Percentiles rank a stretch among this genome's conserved stretches.
These are phyloP conservation scores for Xiphorhynchus erythropygius DNA, from an alignment of 2,797 vertebrate species.

Conservation along the genomic window DNA sequence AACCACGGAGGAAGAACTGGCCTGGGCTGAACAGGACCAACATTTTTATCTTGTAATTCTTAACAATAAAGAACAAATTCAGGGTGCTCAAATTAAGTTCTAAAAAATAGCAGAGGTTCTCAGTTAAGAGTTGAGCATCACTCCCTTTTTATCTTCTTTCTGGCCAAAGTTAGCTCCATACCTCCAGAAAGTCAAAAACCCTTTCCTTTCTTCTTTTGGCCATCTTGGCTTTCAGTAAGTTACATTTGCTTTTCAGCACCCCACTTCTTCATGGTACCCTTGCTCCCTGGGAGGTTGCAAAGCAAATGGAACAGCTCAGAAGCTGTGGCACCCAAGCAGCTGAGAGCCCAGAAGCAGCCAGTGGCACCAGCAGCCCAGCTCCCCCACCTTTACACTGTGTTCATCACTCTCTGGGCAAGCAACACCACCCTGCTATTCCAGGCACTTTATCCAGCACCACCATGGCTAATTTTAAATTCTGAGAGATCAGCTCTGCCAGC, in stretches of 20 bases:
- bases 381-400: not conserved
- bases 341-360: fast-evolving
- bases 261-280: not conserved
- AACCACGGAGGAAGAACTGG: not conserved
- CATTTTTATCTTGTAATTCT: not conserved
- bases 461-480: not conserved
- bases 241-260: not conserved
- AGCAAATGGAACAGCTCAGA: not conserved
- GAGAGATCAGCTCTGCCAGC: not conserved
- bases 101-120: not conserved
- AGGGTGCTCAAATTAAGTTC: not conserved
- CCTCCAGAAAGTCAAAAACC: not conserved
- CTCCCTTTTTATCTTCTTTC: not conserved
- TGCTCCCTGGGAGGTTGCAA: fast-evolving
- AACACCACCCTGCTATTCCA: not conserved
- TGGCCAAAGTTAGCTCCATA: not conserved
- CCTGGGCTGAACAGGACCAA: not conserved
- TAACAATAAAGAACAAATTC: not conserved
- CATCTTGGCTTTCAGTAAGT: not conserved
- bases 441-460: not conserved
- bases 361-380: not conserved
- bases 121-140: not conserved
- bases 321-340: not conserved
- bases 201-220: not conserved
- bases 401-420: not conserved